Conservation (phyloP, 2,888 invertebrate species). For the Lasius platythorax region DNA sequence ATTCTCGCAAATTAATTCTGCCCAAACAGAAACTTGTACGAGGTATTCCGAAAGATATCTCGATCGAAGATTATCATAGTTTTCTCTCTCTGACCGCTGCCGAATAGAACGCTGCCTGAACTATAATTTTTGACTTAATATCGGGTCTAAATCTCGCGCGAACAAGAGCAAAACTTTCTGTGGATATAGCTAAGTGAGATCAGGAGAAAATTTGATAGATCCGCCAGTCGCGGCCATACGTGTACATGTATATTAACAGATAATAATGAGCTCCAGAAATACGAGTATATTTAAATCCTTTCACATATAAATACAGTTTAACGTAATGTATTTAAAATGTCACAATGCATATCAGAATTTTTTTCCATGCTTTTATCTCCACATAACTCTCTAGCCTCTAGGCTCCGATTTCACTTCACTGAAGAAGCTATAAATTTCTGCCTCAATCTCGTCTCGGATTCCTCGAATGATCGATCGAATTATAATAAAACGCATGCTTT, state of each 20-base stretch:
- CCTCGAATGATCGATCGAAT: conserved; percentile 18
- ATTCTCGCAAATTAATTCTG: conserved; percentile 64
- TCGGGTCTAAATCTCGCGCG: conserved; percentile 35
- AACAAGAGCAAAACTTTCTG: conserved; percentile 45
- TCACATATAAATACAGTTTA: background rate
- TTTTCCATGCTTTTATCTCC: background rate
- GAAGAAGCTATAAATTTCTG: conserved; percentile 5
- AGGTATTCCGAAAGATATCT: conserved; percentile 58
- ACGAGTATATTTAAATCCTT: background rate
- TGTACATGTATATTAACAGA: background rate
- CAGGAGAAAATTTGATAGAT: conserved; percentile 15
- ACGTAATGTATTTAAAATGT: background rate
- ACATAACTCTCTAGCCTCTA: background rate
- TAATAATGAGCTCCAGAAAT: conserved; percentile 6
- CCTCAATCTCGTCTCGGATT: background rate
- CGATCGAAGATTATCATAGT: conserved; percentile 74
- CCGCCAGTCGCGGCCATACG: background rate
- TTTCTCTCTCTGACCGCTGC: conserved; percentile 48
- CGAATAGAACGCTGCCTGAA: conserved; percentile 48
- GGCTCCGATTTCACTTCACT: conserved; percentile 23
- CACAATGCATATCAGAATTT: background rate
- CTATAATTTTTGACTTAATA: conserved; percentile 79
- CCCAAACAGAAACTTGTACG: background rate
- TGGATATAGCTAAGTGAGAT: background rate
- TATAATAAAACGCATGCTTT: conserved; percentile 28